Conservation (phyloP, 2,113 vertebrate genomes). For the Ageneiosus marmoratus region DNA sequence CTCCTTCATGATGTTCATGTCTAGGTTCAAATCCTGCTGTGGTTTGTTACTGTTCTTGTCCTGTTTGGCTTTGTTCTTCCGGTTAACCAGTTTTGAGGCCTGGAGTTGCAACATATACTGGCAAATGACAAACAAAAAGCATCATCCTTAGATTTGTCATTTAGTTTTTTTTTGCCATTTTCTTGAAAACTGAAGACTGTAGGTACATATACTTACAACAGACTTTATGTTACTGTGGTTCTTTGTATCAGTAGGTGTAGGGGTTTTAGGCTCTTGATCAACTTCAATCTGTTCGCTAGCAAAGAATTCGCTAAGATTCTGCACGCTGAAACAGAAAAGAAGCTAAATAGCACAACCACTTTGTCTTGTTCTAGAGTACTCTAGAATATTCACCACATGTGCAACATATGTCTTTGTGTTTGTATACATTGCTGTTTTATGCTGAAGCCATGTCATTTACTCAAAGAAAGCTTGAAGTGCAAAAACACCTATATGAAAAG, state of each 20-base stretch:
- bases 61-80: slow-evolving; percentile 49
- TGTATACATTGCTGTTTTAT: background rate
- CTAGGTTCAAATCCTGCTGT: slow-evolving; percentile 51
- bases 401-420: background rate
- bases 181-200: background rate
- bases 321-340: slow-evolving; percentile 76
- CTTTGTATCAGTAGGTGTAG: slow-evolving; percentile 69
- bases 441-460: background rate
- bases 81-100: slow-evolving; percentile 51
- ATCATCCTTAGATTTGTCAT: background rate
- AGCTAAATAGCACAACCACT: background rate
- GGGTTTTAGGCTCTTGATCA: slow-evolving; percentile 77
- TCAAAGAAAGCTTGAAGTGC: background rate
- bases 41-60: slow-evolving; percentile 42
- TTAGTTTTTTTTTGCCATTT: background rate
- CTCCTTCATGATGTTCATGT: slow-evolving; percentile 66
- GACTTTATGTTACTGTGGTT: slow-evolving; percentile 77
- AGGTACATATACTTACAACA: slow-evolving; percentile 77
- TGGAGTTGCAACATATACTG: slow-evolving; percentile 54
- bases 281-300: slow-evolving; percentile 91
- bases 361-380: background rate
- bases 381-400: background rate
- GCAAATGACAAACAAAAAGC: background rate
- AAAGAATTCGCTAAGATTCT: slow-evolving; percentile 95
- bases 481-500: too few species aligned